Conservation (phyloP, 2,113 vertebrate species). For the Protobothrops flavoviridis region DNA sequence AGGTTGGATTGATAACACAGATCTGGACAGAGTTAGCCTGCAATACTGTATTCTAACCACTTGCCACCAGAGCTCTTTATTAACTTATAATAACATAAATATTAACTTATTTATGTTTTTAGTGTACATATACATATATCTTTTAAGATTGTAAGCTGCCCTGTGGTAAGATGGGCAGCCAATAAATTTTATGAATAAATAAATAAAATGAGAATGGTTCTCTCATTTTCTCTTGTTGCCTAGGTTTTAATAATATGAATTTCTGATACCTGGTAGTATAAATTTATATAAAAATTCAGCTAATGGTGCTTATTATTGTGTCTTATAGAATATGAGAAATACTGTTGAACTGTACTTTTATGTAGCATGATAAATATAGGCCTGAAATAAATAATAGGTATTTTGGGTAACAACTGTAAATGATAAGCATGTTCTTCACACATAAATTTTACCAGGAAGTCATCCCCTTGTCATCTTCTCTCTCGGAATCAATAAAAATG, state of each 20-base stretch:
- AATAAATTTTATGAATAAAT: too few relatives aligned
- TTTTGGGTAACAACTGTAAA: not conserved
- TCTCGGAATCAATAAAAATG: conserved; percentile 35
- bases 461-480: conserved; percentile 24
- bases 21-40: too few relatives aligned
- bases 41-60: too few relatives aligned
- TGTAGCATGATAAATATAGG: not conserved
- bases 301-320: not conserved
- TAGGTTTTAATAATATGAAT: not conserved
- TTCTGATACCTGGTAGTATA: not conserved
- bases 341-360: not conserved
- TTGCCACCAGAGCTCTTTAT: too few relatives aligned
- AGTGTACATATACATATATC: too few relatives aligned
- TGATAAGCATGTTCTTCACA: conserved; percentile 5
- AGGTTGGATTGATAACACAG: too few relatives aligned
- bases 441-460: conserved; percentile 27
- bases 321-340: not conserved
- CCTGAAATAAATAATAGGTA: not conserved
- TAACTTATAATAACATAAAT: too few relatives aligned
- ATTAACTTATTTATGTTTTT: too few relatives aligned
- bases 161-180: too few relatives aligned
- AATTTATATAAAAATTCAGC: not conserved
- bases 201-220: not conserved
- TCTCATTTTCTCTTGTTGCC: not conserved
- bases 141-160: too few relatives aligned